phyloP scores from a whole-genome alignment of 2,113 vertebrate species.

The Sciurus niger region DNA sequence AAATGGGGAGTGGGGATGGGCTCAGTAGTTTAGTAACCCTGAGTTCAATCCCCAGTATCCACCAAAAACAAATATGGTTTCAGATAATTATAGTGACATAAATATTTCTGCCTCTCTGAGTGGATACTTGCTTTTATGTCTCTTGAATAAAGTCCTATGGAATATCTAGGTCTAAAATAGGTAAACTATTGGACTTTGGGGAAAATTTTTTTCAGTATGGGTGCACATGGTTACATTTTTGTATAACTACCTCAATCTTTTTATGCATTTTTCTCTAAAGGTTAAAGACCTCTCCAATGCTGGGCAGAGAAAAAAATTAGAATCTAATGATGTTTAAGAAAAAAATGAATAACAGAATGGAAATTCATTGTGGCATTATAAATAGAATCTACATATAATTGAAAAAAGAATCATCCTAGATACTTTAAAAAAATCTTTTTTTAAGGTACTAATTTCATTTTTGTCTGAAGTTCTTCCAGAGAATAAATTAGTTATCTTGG shows the following conservation, averaged over 20 bases:
- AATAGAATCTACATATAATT: neutral
- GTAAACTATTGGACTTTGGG: neutral
- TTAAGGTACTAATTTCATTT: neutral
- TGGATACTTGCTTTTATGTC: neutral
- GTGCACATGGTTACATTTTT: neutral
- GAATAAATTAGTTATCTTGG: neutral
- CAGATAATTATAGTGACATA: neutral
- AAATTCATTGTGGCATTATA: slow-evolving; percentile 1
- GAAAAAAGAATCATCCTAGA: neutral
- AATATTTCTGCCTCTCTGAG: neutral
- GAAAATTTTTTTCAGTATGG: neutral
- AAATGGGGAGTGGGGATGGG: too few species aligned
- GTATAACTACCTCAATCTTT: neutral
- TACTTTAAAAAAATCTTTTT: neutral
- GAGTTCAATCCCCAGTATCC: too few species aligned
- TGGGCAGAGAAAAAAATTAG: neutral
- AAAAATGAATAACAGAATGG: neutral
- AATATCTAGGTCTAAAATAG: neutral
- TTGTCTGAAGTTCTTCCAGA: slow-evolving; percentile 15
- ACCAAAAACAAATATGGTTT: neutral
- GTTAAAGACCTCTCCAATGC: neutral
- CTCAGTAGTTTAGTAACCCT: too few species aligned
- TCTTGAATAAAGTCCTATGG: neutral
- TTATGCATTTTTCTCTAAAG: slow-evolving; percentile 21
- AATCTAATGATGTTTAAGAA: slow-evolving; percentile 6